Conservation (phyloP, 2,797 vertebrate genomes). For the Neosilurus hyrtlii region DNA sequence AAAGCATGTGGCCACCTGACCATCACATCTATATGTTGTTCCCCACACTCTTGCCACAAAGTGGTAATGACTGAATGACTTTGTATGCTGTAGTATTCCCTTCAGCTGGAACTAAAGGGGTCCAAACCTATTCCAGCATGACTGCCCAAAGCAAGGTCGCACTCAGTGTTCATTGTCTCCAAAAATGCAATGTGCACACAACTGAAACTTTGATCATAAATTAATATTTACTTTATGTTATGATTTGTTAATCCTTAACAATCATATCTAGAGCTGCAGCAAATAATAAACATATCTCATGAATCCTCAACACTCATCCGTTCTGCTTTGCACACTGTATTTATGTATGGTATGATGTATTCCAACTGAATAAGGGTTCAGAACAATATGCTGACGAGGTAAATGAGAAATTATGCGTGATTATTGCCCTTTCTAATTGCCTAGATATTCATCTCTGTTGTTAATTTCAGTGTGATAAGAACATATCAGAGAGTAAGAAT, state of each 20-base stretch:
- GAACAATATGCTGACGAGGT: conserved; percentile 6
- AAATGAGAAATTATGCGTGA: conserved; percentile 33
- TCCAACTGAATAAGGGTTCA: conserved; percentile 6
- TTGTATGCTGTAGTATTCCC: background rate
- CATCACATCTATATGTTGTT: background rate
- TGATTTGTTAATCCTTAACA: background rate
- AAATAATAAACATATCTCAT: background rate
- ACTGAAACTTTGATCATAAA: background rate
- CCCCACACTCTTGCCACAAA: background rate
- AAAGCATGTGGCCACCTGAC: background rate
- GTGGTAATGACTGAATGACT: no score
- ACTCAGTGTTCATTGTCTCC: no score
- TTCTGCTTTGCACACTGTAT: background rate
- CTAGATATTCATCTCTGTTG: conserved; percentile 41
- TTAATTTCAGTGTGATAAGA: conserved; percentile 35
- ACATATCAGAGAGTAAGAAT: conserved; percentile 21
- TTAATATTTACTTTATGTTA: background rate
- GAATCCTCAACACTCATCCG: background rate
- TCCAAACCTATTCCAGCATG: background rate
- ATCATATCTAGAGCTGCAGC: background rate
- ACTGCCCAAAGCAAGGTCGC: background rate
- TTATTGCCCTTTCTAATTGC: conserved; percentile 26
- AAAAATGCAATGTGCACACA: background rate
- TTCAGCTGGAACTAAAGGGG: background rate
- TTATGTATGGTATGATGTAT: background rate